Conservation (phyloP, 2,113 vertebrate genomes). For the Colaptes auratus region DNA sequence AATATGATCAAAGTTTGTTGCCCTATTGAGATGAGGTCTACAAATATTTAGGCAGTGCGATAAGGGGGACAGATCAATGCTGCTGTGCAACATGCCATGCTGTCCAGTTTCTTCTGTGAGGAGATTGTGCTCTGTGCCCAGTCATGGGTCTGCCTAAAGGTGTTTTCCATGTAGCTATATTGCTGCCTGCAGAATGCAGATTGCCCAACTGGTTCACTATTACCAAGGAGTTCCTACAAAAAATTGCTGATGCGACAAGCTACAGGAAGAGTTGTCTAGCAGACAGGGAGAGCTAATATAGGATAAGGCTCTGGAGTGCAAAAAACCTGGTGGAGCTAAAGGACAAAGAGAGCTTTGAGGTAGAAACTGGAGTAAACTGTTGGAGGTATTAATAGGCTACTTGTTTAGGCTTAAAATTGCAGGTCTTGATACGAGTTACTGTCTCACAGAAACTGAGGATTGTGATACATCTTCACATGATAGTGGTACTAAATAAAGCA, state of each 20-base stretch:
- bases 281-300: not conserved
- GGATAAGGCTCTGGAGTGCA: not conserved
- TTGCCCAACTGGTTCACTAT: not conserved
- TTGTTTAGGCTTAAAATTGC: not conserved
- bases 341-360: constrained; percentile 29
- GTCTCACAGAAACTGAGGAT: not conserved
- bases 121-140: not conserved
- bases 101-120: accelerated
- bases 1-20: not conserved
- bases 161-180: accelerated
- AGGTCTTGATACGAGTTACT: not conserved
- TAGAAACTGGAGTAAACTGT: not conserved
- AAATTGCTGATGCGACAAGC: not conserved
- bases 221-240: not conserved
- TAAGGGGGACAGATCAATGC: not conserved
- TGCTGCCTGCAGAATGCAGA: not conserved
- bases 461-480: not conserved
- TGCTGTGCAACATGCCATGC: accelerated
- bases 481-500: not conserved
- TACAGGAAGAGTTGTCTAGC: not conserved
- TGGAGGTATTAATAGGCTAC: not conserved
- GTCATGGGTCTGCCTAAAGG: not conserved
- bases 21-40: not conserved
- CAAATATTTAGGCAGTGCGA: not conserved
- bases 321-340: not conserved